Evolutionary conservation across 2,888 invertebrate species (phyloP), one percentile per base, ranked within the genome.

Genomic region (Thyatira batis): DNA sequence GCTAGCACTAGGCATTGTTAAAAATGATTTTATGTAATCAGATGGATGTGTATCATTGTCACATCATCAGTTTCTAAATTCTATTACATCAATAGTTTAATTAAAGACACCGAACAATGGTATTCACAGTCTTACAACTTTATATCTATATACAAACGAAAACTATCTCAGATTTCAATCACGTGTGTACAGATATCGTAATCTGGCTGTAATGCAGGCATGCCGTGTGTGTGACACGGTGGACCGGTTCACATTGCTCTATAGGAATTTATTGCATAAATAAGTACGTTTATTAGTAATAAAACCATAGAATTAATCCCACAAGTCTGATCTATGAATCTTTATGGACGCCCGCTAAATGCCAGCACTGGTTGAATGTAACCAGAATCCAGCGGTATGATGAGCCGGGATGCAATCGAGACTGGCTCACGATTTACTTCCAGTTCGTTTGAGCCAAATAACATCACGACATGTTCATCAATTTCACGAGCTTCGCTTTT

Each of bases 301-400:
- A 51, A 51, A 49, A 30, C 49, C 44, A 11, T 20, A 20, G 6
- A 27, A 51, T 55, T 25, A 49, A 44, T 53, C 30, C 53, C 13
- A 23, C 43, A 44, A 49, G n/a, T 50, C 20, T 5, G 20, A 49
- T 20, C 20, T 28, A 30, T 44, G n/a, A 39, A 39, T 46, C 39
- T 43, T 33, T 51, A 52, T 33, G 17, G 17, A 25, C 45, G 9
- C 8, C n/a, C 44, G 56, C 50, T 61, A 72, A 75, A 74, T 73
- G 69, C 60, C 76, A 71, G 52, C 59, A 50, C 50, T 51, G 58
- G 68, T 63, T 72, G 76, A 75, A 77, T 79, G 58, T 60, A 57
- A 56, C 61, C 58, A 55, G 58, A 69, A 58, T 60, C 53, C 51
- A 55, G 51, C 51, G 52, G 57, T 55, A 63, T 66, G 61, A 65